Evolutionary conservation across 2,797 vertebrate species (phyloP).

Genomic region (Pseudocheirus occidentalis): DNA sequence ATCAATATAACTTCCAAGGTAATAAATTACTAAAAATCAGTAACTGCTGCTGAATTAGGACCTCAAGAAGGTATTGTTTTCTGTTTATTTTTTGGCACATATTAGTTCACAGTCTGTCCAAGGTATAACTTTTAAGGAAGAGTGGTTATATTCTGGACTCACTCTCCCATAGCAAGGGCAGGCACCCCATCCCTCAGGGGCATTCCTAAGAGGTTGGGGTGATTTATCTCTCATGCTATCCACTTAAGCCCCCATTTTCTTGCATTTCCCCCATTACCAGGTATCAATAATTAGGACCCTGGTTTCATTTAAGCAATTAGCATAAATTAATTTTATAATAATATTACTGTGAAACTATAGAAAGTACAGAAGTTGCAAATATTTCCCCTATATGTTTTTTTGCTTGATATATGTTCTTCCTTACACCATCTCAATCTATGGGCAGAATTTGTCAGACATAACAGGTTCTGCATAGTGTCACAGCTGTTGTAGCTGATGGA

Average conservation of each 20-base stretch:
- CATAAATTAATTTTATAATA: not conserved
- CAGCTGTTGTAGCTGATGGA: not conserved
- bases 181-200: not conserved
- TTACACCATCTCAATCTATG: not conserved
- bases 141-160: not conserved
- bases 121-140: not conserved
- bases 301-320: not conserved
- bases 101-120: not conserved
- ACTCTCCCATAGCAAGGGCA: not conserved
- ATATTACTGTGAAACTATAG: not conserved
- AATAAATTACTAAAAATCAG: not conserved
- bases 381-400: not conserved
- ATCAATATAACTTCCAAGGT: not conserved
- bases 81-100: not conserved
- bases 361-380: not conserved
- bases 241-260: not conserved
- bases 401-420: not conserved
- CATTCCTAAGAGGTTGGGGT: not conserved
- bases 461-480: not conserved
- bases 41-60: not conserved
- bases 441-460: not conserved
- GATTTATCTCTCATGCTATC: not conserved
- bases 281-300: not conserved
- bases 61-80: not conserved
- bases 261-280: not conserved